Evolutionary conservation across 2,888 invertebrate genomes (phyloP).

Genomic region (Tineola bisselliella): DNA sequence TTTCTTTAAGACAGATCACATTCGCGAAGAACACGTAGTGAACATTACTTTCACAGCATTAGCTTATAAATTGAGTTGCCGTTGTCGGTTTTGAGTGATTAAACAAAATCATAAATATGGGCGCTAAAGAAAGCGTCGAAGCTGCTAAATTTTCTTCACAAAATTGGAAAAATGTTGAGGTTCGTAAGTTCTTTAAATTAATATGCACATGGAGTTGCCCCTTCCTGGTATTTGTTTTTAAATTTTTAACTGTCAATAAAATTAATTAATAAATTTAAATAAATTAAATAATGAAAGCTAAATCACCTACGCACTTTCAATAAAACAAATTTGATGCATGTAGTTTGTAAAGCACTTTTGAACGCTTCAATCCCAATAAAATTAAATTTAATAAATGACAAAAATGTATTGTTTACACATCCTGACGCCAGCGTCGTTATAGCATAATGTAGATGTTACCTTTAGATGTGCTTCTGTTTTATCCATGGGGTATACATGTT

Average conservation of each 20-base stretch:
- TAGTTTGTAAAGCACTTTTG: conserved; percentile 7
- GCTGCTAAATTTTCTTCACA: conserved; percentile 83
- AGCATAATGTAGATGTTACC: not conserved
- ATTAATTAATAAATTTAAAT: not conserved
- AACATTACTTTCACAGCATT: conserved; percentile 55
- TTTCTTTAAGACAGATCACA: conserved; percentile 49
- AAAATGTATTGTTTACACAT: not conserved
- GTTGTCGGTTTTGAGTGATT: conserved; percentile 60
- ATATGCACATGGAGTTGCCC: conserved; percentile 64
- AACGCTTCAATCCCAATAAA: not conserved
- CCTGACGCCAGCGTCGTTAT: not conserved
- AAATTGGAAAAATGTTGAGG: conserved; percentile 84
- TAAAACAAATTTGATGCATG: conserved; percentile 4
- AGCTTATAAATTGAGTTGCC: conserved; percentile 56
- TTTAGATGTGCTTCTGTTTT: conserved; percentile 4
- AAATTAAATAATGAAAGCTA: conserved; percentile 9
- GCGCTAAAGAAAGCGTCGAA: conserved; percentile 85
- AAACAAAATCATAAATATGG: conserved; percentile 70
- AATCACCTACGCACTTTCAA: conserved; percentile 10
- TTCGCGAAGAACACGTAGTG: conserved; percentile 42
- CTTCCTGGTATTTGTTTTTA: conserved; percentile 25
- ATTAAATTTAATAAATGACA: not conserved
- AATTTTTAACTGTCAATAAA: not conserved
- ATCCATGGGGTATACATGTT: not conserved
- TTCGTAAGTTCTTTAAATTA: conserved; percentile 68